A percentile compares a stretch with the other conserved stretches of the same genome.
Evolutionary conservation across 2,888 invertebrate species (phyloP).

Genomic region (Cheilosia impressa): DNA sequence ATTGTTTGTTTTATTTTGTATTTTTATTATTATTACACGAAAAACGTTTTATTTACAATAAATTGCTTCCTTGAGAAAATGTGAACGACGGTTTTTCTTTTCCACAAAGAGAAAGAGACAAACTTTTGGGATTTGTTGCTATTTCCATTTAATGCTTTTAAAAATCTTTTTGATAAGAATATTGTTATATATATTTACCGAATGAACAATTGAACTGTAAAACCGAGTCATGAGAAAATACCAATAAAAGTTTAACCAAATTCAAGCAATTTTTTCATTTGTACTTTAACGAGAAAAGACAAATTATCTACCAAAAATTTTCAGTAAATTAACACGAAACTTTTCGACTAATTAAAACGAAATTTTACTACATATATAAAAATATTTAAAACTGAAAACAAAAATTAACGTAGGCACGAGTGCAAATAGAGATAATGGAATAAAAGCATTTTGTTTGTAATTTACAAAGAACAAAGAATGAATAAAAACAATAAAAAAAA

Average conservation of each 20-base stretch:
- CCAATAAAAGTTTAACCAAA: slow-evolving; percentile 63
- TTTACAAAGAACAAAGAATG: slow-evolving; percentile 67
- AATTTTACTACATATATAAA: slow-evolving; percentile 44
- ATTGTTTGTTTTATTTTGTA: neutral
- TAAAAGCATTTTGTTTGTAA: slow-evolving; percentile 60
- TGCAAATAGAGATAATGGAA: slow-evolving; percentile 53
- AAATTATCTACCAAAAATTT: slow-evolving; percentile 68
- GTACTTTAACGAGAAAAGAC: slow-evolving; percentile 57
- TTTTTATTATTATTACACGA: slow-evolving; percentile 37
- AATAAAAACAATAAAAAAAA: slow-evolving; percentile 58
- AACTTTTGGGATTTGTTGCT: slow-evolving; percentile 65
- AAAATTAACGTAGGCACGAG: slow-evolving; percentile 51
- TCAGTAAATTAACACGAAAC: slow-evolving; percentile 38
- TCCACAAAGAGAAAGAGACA: slow-evolving; percentile 15
- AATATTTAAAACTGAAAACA: slow-evolving; percentile 21
- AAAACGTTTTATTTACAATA: slow-evolving; percentile 64
- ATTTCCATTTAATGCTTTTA: slow-evolving; percentile 74
- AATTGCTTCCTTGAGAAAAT: slow-evolving; percentile 62
- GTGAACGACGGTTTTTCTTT: slow-evolving; percentile 16
- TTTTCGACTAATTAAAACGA: slow-evolving; percentile 56
- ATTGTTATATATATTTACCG: slow-evolving; percentile 34
- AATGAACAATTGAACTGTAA: slow-evolving; percentile 42
- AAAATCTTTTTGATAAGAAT: slow-evolving; percentile 33
- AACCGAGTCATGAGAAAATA: slow-evolving; percentile 29
- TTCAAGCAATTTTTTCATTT: slow-evolving; percentile 51